Percentiles rank a stretch among this genome's conserved stretches.
Evolutionary conservation across 2,113 vertebrate species (phyloP).

Genomic region (Xyrauchen texanus): DNA sequence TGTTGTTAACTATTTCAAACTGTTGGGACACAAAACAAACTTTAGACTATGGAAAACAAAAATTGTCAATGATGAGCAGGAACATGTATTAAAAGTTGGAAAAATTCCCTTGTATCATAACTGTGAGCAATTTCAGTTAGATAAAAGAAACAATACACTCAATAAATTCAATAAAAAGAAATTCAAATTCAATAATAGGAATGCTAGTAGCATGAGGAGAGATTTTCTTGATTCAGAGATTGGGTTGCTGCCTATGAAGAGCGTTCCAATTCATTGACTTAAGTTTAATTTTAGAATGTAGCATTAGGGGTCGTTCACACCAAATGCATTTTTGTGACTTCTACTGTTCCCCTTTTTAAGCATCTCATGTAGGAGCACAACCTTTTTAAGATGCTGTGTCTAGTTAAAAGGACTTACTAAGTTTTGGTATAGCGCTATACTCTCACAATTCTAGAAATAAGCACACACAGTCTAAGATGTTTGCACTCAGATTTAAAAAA

Average conservation of each 20-base stretch:
- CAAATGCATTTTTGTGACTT: no score
- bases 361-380: no score
- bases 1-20: conserved; percentile 81
- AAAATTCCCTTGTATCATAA: conserved; percentile 86
- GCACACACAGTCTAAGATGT: conserved; percentile 45
- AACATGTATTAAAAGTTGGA: conserved; percentile 82
- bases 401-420: not conserved
- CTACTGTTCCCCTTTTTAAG: no score
- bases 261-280: no score
- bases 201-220: no score
- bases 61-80: conserved; percentile 86
- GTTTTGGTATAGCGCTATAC: conserved; percentile 16
- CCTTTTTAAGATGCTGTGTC: not conserved
- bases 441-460: not conserved
- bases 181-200: no score
- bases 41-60: conserved; percentile 67
- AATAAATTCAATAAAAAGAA: no score
- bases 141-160: conserved; percentile 82
- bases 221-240: no score
- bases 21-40: conserved; percentile 62
- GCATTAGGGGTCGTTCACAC: no score
- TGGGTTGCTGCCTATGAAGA: no score
- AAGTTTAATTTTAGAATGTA: no score
- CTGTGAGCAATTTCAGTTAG: conserved; percentile 93
- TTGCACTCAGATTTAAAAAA: conserved; percentile 26